These are phyloP conservation scores for Crambe crambe DNA, from an alignment of 37 sponge, comb jelly and placozoan genomes.

Conservation along the genomic window DNA sequence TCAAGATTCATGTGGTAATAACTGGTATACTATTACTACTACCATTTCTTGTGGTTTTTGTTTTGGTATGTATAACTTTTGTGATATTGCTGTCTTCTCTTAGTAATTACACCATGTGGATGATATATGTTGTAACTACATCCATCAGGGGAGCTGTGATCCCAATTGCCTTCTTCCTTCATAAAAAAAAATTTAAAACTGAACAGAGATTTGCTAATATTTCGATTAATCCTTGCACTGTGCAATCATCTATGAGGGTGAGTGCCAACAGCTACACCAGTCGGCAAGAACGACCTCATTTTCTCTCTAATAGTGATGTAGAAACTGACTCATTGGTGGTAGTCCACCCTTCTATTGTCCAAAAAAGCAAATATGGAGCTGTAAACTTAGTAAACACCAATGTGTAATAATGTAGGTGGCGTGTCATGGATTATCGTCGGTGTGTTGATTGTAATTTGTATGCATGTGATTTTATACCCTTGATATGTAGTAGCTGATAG, in stretches of 20 bases:
- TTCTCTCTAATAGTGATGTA: background rate
- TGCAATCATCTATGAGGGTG: background rate
- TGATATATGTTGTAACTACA: conserved; percentile 7
- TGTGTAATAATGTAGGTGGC: no score
- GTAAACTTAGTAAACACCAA: no score
- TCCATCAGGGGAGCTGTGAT: conserved; percentile 3
- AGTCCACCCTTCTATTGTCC: no score
- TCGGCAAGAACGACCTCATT: background rate
- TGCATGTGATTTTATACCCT: no score
- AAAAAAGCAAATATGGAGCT: no score
- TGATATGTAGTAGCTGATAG: no score
- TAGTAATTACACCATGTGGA: background rate
- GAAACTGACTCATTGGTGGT: no score
- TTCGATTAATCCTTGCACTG: background rate
- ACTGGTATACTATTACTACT: background rate
- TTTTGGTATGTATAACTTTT: background rate
- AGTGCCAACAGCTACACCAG: background rate
- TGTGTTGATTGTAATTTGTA: no score
- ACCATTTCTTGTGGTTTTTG: background rate
- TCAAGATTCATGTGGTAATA: background rate
- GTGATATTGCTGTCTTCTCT: background rate
- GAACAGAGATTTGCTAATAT: background rate
- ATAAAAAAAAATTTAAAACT: background rate
- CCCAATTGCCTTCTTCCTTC: conserved; percentile 3
- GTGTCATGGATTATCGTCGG: no score